A percentile compares a stretch with the other conserved stretches of the same genome.
Evolutionary conservation across 1,140 invertebrate genomes (phyloP).

Genomic region (Drosophila micromelanica): DNA sequence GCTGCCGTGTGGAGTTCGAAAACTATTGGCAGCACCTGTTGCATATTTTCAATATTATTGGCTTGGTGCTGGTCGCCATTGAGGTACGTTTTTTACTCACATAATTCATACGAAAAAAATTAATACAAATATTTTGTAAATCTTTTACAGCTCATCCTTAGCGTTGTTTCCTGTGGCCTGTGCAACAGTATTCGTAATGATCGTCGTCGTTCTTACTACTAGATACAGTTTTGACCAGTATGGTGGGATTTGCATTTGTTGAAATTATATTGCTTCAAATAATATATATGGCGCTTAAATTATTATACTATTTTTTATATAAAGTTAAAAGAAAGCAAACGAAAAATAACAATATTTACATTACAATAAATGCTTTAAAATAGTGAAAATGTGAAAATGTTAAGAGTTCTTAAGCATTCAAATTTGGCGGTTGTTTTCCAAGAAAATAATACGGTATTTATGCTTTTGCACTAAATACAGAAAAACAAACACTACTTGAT

Average conservation of each 20-base stretch:
- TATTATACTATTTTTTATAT: constrained; percentile 38
- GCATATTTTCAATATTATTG: constrained; percentile 64
- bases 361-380: constrained; percentile 2
- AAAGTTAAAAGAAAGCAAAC: background rate
- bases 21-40: constrained; percentile 73
- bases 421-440: background rate
- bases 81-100: constrained; percentile 54
- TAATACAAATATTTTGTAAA: too few relatives aligned
- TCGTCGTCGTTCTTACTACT: constrained; percentile 65
- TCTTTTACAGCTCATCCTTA: constrained; percentile 56
- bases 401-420: background rate
- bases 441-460: background rate
- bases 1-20: constrained; percentile 73
- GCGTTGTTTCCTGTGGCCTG: constrained; percentile 64
- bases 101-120: background rate
- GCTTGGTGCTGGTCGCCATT: constrained; percentile 57
- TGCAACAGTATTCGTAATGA: constrained; percentile 81
- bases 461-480: constrained; percentile 20
- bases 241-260: constrained; percentile 32
- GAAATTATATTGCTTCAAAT: constrained; percentile 14
- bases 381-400: background rate
- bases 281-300: constrained; percentile 18
- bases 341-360: constrained; percentile 4
- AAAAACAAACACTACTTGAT: background rate
- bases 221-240: background rate